phyloP scores from a whole-genome alignment of 1,140 invertebrate species.

The Oscheius sp. region DNA sequence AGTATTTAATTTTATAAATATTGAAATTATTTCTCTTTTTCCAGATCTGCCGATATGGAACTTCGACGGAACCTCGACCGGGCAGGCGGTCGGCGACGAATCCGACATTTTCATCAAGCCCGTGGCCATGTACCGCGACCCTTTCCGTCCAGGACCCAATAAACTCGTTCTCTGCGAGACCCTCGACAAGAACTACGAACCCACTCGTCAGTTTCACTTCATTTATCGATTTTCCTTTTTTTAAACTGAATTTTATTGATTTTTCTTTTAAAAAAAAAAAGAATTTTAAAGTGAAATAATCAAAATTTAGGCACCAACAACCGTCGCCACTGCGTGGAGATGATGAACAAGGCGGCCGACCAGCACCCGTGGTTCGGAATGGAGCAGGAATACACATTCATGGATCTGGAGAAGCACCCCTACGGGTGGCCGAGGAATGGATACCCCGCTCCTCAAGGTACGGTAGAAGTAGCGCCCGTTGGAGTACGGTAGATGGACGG shows the following conservation, averaged over 20 bases:
- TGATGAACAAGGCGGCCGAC: slow-evolving; percentile 68
- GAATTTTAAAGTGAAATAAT: too few species aligned
- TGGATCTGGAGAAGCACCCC: slow-evolving; percentile 82
- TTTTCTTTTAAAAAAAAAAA: too few species aligned
- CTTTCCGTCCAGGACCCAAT: slow-evolving; percentile 83
- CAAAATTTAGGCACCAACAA: slow-evolving; percentile 70
- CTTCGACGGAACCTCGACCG: slow-evolving; percentile 78
- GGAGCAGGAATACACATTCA: slow-evolving; percentile 83
- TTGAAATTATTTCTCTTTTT: background rate
- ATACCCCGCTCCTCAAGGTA: slow-evolving; percentile 76
- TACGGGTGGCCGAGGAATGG: slow-evolving; percentile 90
- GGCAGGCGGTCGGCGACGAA: slow-evolving; percentile 67
- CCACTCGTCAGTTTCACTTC: slow-evolving; percentile 61
- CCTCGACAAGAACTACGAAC: slow-evolving; percentile 73
- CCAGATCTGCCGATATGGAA: slow-evolving; percentile 86
- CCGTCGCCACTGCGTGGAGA: slow-evolving; percentile 72
- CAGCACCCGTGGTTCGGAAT: slow-evolving; percentile 83
- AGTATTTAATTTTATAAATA: background rate
- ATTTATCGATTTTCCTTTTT: slow-evolving; percentile 2
- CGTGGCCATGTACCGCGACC: slow-evolving; percentile 85
- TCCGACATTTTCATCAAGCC: slow-evolving; percentile 85
- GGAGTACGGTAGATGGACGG: too few species aligned
- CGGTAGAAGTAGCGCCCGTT: background rate
- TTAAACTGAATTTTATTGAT: background rate
- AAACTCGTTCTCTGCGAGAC: slow-evolving; percentile 84